Conservation (phyloP, 2,888 invertebrate genomes). For the Napeogenes inachia region DNA sequence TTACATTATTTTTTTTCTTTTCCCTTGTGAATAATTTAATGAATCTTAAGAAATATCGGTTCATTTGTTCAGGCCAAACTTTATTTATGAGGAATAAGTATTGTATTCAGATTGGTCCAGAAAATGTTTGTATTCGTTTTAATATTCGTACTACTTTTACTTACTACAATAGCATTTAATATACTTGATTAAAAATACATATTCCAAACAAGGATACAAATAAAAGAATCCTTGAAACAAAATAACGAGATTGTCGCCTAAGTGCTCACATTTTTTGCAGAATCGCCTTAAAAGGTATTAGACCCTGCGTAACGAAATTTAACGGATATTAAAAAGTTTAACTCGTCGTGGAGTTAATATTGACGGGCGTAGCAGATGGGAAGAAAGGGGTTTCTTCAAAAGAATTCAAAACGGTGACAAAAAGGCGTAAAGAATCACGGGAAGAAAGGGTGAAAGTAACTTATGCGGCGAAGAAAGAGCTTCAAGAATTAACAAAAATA, state of each 20-base stretch:
- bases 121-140: not conserved
- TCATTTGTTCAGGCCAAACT: slow-evolving; percentile 39
- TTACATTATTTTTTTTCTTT: slow-evolving; percentile 70
- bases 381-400: slow-evolving; percentile 70
- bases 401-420: slow-evolving; percentile 77
- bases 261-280: slow-evolving; percentile 37
- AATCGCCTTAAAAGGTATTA: slow-evolving; percentile 62
- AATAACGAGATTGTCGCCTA: slow-evolving; percentile 31
- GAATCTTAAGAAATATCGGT: slow-evolving; percentile 68
- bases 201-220: slow-evolving; percentile 6
- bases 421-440: slow-evolving; percentile 76
- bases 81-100: slow-evolving; percentile 25
- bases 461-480: slow-evolving; percentile 76
- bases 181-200: slow-evolving; percentile 5
- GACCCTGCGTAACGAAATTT: slow-evolving; percentile 71
- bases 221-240: slow-evolving; percentile 2
- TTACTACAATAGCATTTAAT: no score
- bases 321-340: slow-evolving; percentile 78
- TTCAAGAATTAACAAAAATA: slow-evolving; percentile 76
- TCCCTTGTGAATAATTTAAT: slow-evolving; percentile 76
- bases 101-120: not conserved
- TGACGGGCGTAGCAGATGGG: slow-evolving; percentile 77
- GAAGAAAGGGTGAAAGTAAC: slow-evolving; percentile 68
- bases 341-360: slow-evolving; percentile 74
- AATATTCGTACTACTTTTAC: no score